These are phyloP conservation scores for Pseudotriccus pelzelni DNA, from an alignment of 2,797 vertebrate genomes.

Conservation along the genomic window DNA sequence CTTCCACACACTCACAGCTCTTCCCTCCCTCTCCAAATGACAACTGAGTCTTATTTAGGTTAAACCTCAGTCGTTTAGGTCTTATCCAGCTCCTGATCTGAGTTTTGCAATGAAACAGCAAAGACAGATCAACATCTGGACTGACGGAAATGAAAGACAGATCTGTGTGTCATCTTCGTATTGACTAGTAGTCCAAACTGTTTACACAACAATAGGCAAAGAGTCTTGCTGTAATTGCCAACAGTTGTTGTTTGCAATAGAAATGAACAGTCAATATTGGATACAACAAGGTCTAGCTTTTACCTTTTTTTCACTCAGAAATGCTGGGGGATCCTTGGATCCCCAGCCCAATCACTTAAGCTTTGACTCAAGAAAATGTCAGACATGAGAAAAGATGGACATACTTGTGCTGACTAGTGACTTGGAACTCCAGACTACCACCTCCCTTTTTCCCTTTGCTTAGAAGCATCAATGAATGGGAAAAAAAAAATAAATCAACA, in stretches of 20 bases:
- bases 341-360: background rate
- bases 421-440: background rate
- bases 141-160: background rate
- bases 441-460: background rate
- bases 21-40: background rate
- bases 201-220: background rate
- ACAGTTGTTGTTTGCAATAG: background rate
- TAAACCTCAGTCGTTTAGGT: background rate
- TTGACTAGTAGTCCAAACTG: background rate
- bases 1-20: background rate
- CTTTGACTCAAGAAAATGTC: background rate
- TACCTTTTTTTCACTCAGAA: background rate
- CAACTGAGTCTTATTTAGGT: background rate
- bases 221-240: background rate
- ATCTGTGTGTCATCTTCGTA: background rate
- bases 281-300: background rate
- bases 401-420: background rate
- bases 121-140: background rate
- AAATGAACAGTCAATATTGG: background rate
- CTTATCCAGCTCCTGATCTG: background rate
- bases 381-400: background rate
- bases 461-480: background rate
- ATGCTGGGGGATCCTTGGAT: background rate
- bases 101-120: background rate
- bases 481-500: too few species aligned